phyloP scores from a whole-genome alignment of 2,113 vertebrate species.

The Crotalus tigris region DNA sequence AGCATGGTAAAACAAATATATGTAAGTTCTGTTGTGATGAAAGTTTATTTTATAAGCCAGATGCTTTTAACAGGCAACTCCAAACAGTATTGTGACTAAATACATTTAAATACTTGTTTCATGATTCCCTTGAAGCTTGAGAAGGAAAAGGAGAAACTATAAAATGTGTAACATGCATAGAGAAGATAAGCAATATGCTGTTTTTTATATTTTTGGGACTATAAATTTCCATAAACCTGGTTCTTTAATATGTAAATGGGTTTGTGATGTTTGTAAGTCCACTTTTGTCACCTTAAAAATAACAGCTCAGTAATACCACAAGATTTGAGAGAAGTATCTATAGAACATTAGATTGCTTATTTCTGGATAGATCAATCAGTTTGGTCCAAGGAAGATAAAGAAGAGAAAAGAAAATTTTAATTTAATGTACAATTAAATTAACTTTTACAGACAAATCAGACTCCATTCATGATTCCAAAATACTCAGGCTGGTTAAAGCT shows the following conservation, averaged over 20 bases:
- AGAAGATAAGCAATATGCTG: not conserved
- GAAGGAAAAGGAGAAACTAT: not conserved
- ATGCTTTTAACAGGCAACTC: not conserved
- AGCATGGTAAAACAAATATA: not conserved
- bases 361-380: not conserved
- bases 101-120: conserved; percentile 2
- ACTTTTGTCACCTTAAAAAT: not conserved
- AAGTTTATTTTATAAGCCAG: not conserved
- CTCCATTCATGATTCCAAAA: not conserved
- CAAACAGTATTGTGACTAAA: not conserved
- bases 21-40: not conserved
- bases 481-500: not conserved
- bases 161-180: accelerated
- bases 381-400: not conserved
- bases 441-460: not conserved
- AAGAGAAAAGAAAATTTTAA: not conserved
- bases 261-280: not conserved
- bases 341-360: not conserved
- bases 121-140: not conserved
- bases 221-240: not conserved
- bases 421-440: not conserved
- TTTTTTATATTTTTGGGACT: not conserved
- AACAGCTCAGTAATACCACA: not conserved
- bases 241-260: not conserved
- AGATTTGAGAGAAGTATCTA: not conserved